Evolutionary conservation across 2,888 invertebrate species (phyloP), one percentile per base, ranked within the genome.

Genomic region (Melieria omissa): DNA sequence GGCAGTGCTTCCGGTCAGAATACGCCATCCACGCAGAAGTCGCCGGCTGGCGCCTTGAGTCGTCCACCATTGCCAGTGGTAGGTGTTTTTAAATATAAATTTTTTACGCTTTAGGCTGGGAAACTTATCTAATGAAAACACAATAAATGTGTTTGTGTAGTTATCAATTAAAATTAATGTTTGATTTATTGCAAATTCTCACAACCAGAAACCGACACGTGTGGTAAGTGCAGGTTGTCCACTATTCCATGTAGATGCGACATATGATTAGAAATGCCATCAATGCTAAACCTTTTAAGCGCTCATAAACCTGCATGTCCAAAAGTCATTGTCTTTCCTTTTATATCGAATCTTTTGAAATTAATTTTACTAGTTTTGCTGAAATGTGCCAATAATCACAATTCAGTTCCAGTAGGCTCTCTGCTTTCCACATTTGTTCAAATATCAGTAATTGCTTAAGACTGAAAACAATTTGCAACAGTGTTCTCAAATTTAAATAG

Each of bases 11-110:
- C 84, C 16, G 85, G 84, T 10, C 85, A 84, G 61, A 83, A 79
- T 62, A 83, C 83, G 12, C 82, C 86, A 71, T 80, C 80, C 12
- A 82, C 87, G 61, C 86, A 86, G 74, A 87, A 89, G 75, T 89
- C 89, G 29, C 89, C 89, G 76, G 89, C 89, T 62, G 88, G 86
- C 71, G 87, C 88, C 75, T 87, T 89, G 4, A 84, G 82, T 76
- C 89, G 92, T 46, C 94, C 94, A 73, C 93, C 94, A 45, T 87
- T 94, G 79, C 94, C 93, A 74, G 92, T 92, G 70, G 92, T 92
- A 84, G 89, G 89, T 88, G 78, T 45, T 5, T 46, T 65, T 57
- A 12, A 46, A 57, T 52, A 10, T 47, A 41, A 10, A 41, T 65
- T 9, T n/a, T 42, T 4, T 54, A 49, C 29, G 45, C 44, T 45